Evolutionary conservation across 2,888 invertebrate genomes (phyloP).

Genomic region (Troides aeacus): DNA sequence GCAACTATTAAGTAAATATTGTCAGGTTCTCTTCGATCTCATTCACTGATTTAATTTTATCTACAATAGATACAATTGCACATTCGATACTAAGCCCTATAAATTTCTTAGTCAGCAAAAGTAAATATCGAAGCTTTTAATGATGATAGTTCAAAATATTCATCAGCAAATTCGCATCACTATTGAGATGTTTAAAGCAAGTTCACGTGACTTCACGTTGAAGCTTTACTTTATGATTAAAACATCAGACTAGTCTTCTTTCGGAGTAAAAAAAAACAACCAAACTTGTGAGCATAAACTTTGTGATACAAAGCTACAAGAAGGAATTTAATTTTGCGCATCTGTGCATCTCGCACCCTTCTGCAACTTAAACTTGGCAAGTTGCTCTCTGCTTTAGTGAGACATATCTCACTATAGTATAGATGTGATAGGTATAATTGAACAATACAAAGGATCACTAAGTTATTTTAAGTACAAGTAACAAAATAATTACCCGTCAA

Average conservation of each 20-base stretch:
- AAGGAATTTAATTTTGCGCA: conserved; percentile 22
- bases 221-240: neutral
- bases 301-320: conserved; percentile 12
- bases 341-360: conserved; percentile 20
- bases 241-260: neutral
- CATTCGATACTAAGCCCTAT: too few relatives aligned
- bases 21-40: neutral
- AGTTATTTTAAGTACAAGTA: too few relatives aligned
- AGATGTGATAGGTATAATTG: neutral
- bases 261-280: neutral
- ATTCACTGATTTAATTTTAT: neutral
- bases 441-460: too few relatives aligned
- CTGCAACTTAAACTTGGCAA: conserved; percentile 13
- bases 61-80: neutral
- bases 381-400: conserved; percentile 3
- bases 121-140: too few relatives aligned
- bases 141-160: too few relatives aligned
- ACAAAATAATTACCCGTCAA: too few relatives aligned
- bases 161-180: too few relatives aligned
- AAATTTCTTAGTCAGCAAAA: too few relatives aligned
- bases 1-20: too few relatives aligned
- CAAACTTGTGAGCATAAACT: conserved; percentile 11
- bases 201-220: too few relatives aligned
- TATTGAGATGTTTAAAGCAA: too few relatives aligned
- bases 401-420: conserved; percentile 4